Evolutionary conservation across 2,888 invertebrate species (phyloP).

Genomic region (Arrhopalites spinosus): DNA sequence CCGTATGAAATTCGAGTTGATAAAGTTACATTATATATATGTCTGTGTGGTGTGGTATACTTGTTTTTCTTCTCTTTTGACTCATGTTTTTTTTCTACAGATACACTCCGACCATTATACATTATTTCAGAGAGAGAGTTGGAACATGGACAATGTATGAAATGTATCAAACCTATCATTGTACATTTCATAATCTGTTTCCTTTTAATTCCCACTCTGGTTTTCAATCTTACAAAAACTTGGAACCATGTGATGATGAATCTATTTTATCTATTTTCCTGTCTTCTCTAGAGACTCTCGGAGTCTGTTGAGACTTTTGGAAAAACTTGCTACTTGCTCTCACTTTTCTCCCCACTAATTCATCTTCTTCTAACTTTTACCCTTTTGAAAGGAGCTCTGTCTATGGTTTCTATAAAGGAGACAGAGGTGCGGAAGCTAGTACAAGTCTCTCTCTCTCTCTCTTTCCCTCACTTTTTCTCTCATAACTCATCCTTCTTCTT

Average conservation of each 20-base stretch:
- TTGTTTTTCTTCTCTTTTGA: constrained; percentile 2
- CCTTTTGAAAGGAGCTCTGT: no score
- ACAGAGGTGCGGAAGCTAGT: background rate
- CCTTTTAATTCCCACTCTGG: constrained; percentile 17
- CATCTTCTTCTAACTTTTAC: no score
- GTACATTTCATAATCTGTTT: constrained; percentile 2
- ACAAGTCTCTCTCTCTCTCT: no score
- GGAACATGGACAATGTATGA: background rate
- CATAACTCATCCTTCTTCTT: constrained; percentile 8
- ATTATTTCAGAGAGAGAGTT: background rate
- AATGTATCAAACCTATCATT: background rate
- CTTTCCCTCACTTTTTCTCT: background rate
- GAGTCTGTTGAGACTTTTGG: no score
- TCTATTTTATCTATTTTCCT: constrained; percentile 3
- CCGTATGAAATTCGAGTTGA: constrained; percentile 32
- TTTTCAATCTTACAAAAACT: constrained; percentile 24
- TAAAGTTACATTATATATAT: background rate
- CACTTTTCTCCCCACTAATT: no score
- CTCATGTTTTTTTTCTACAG: background rate
- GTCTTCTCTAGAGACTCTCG: background rate
- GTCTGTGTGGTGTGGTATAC: background rate
- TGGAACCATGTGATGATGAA: background rate
- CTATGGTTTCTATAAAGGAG: no score
- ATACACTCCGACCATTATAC: background rate
- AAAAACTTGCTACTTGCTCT: no score